Percentiles rank a stretch among this genome's conserved stretches.
These are phyloP conservation scores for Amazona vittata DNA, from an alignment of 2,113 vertebrate genomes.

Conservation along the genomic window DNA sequence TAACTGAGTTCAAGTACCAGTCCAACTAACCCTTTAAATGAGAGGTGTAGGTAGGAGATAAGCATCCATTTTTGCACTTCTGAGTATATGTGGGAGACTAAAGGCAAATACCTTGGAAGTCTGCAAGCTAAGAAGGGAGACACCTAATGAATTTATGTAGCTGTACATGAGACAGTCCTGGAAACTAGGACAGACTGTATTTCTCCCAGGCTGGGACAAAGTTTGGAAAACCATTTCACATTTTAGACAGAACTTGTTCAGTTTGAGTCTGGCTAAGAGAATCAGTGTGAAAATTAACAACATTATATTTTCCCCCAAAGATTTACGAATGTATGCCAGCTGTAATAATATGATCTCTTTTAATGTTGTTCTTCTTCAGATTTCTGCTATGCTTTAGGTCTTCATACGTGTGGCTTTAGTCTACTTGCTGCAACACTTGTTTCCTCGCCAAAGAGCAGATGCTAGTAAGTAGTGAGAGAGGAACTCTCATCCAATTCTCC, in stretches of 20 bases:
- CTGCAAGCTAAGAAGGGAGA: not conserved
- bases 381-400: not conserved
- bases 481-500: not conserved
- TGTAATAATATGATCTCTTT: not conserved
- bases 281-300: not conserved
- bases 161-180: not conserved
- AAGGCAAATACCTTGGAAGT: not conserved
- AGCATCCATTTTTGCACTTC: not conserved
- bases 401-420: not conserved
- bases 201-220: not conserved
- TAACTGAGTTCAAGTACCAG: not conserved
- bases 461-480: not conserved
- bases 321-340: not conserved
- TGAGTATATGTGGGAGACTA: not conserved
- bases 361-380: not conserved
- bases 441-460: not conserved
- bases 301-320: not conserved
- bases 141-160: not conserved
- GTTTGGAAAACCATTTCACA: not conserved
- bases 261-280: not conserved
- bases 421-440: not conserved
- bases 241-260: not conserved
- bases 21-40: not conserved
- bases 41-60: not conserved
- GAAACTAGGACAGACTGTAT: not conserved